Percentiles rank a stretch among this genome's conserved stretches.
These are phyloP conservation scores for Centrocercus urophasianus DNA, from an alignment of 2,113 vertebrate genomes.

Conservation along the genomic window DNA sequence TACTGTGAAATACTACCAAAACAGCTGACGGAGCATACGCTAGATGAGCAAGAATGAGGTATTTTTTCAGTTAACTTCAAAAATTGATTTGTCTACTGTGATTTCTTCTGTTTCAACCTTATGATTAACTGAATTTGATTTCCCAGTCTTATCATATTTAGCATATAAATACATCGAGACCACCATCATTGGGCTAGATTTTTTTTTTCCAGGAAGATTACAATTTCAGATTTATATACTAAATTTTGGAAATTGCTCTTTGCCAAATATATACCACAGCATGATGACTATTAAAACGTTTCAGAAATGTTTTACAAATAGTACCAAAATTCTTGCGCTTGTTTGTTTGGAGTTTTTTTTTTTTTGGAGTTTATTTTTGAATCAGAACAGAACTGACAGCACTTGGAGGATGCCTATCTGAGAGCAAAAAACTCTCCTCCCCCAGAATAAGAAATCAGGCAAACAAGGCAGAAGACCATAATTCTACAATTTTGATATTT, in stretches of 20 bases:
- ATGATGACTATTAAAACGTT: not conserved
- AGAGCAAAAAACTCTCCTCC: too few species aligned
- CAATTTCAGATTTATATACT: not conserved
- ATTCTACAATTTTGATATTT: too few species aligned
- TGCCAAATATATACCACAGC: not conserved
- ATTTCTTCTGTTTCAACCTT: not conserved
- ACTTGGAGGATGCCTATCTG: too few species aligned
- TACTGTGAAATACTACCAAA: not conserved
- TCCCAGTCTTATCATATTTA: not conserved
- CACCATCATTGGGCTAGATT: not conserved
- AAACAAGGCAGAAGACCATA: too few species aligned
- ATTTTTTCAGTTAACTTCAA: not conserved
- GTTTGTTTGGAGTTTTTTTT: too few species aligned
- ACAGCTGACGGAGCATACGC: not conserved
- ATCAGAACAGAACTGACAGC: too few species aligned
- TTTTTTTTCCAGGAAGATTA: not conserved
- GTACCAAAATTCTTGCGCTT: not conserved
- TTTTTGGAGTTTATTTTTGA: not conserved
- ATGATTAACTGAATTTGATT: not conserved
- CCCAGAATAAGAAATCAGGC: too few species aligned
- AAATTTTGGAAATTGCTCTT: not conserved
- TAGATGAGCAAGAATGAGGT: not conserved
- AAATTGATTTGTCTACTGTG: not conserved
- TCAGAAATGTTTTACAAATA: not conserved
- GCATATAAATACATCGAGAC: not conserved